Evolutionary conservation across 2,888 invertebrate genomes (phyloP), one percentile per base, ranked within the genome.

Genomic region (Chouioia cunea): DNA sequence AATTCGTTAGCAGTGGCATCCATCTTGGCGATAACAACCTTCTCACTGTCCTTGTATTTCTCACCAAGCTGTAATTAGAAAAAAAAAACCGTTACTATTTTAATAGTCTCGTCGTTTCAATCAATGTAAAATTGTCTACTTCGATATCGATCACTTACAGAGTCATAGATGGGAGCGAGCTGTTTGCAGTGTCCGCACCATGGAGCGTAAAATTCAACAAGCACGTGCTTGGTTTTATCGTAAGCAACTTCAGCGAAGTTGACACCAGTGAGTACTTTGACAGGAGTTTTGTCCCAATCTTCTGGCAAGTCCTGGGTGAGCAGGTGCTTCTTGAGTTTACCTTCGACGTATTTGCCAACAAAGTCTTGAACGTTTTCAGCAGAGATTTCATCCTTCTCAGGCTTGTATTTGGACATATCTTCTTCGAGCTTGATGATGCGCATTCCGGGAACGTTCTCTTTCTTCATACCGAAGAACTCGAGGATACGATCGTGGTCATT

Each of bases 181-280:
- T 98, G 96, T 86, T 99, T 98, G 91, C 99, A 99, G 87, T 99
- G 99, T 73, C 97, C 97, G 88, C 95, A 96, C 99, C 99, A 99
- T 73, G 99, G 98, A 65, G 98, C 98, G 87, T 98, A 99, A 89
- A 99, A 99, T 89, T 99, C 99, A 76, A 99, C 98, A 71, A 99
- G 90, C 60, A 99, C 99, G 82, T 93, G 92, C 89, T 98, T 99
- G 77, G 87, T 89, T 79, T 90, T 89, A 86, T 99, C 93, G 76
- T 94, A 90, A 60, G 92, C 99, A 77, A 99, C 93, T 77, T 93
- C 92, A 79, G 96, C 95, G 86, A 99, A 99, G 90, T 99, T 99
- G 85, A 92, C 93, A 75, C 97, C 93, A 67, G 98, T 98, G 70
- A 99, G 90, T 63, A 90, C 88, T 88, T 97, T 98, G 73, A 99